Conservation (phyloP, 2,113 vertebrate species). For the Tautogolabrus adspersus region DNA sequence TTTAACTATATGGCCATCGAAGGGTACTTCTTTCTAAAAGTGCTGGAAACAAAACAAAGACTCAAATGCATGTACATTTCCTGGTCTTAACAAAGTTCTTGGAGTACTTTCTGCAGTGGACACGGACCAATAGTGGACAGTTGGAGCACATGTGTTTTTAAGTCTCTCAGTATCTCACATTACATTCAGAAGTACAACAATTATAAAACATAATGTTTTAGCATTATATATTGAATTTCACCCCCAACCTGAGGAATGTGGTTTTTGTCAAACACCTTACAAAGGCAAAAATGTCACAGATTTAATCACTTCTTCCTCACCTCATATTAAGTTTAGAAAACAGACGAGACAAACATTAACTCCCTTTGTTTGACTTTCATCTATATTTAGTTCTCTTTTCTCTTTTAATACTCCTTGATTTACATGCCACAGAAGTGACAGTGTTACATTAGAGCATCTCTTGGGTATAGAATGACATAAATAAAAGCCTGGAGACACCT, state of each 20-base stretch:
- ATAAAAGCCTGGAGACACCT: conserved; percentile 46
- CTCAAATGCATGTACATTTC: no score
- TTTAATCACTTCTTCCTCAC: neutral
- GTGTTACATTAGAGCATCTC: conserved; percentile 32
- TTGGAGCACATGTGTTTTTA: no score
- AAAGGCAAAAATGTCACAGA: neutral
- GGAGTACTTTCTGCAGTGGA: no score
- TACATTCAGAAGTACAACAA: neutral
- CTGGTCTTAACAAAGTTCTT: no score
- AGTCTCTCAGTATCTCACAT: no score
- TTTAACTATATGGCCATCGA: no score
- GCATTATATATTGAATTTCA: neutral
- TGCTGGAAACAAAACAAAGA: no score
- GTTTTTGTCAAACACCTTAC: neutral
- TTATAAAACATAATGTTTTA: no score
- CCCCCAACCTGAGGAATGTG: neutral
- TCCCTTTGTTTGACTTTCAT: conserved; percentile 47
- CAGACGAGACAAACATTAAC: conserved; percentile 38
- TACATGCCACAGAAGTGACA: conserved; percentile 15
- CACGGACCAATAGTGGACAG: no score
- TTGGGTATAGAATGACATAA: conserved; percentile 41
- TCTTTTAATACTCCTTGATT: conserved; percentile 16
- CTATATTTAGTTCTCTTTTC: conserved; percentile 41
- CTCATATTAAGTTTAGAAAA: conserved; percentile 27
- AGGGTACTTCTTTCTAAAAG: no score